Base-by-base conservation (phyloP, 2,888 invertebrate genomes). In the Acanthosepion pharaonis region DNA sequence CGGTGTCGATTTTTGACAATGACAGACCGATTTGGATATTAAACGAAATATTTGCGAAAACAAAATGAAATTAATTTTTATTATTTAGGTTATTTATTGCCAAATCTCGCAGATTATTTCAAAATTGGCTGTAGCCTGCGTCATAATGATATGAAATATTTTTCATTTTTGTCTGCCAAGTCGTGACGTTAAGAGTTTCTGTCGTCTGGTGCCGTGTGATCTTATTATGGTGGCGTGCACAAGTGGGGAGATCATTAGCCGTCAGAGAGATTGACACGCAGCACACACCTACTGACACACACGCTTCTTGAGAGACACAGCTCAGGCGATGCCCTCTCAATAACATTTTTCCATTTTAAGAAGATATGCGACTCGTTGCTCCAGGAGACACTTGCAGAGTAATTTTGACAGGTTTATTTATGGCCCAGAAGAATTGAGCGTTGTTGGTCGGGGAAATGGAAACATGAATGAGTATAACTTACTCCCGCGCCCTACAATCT, bases 391-490 rank as follows among this genome's bases (percentile, higher is more conserved):
- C 78, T 33, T 15, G n/a, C 78, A 1, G 78, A 78, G n/a, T 78
- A 78, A 78, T 78, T 78, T 78, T 78, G 78, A 78, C 78, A 78
- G 78, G n/a, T 78, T 78, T 78, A 78, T 78, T 78, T 78, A n/a
- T 78, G 78, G n/a, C 78, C 33, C n/a, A n/a, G 33, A 33, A 33
- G 78, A 33, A 11, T 78, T 33, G 59, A 23, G 78, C 78, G 78
- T 78, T n/a, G 9, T 78, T 78, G 15, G n/a, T 78, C 9, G 78
- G 78, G 23, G 78, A 78, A 78, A 78, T n/a, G n/a, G 5, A 78
- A 78, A 78, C n/a, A 78, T 78, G n/a, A 78, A 78, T n/a, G 78
- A 78, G n/a, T 11, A 23, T n/a, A n/a, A n/a, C 78, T 33, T n/a
- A 33, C n/a, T n/a, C n/a, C 78, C n/a, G n/a, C 15, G n/a, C n/a